These are phyloP conservation scores for Lithophane semibrunnea DNA, from an alignment of 2,888 invertebrate genomes.

Conservation along the genomic window DNA sequence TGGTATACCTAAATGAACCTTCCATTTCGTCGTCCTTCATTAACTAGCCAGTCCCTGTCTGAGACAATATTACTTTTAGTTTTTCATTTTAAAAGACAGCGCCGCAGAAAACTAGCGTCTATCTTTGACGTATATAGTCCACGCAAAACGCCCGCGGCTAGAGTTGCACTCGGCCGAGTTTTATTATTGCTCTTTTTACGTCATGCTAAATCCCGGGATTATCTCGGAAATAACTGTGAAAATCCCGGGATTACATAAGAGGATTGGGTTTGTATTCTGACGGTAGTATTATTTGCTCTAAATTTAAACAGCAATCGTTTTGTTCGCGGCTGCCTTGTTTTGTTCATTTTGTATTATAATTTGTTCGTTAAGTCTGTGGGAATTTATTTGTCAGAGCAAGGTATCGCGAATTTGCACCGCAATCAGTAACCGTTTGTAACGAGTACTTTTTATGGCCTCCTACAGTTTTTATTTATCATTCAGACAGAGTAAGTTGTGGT, in stretches of 20 bases:
- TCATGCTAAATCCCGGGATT: slow-evolving; percentile 51
- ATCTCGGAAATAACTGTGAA: slow-evolving; percentile 49
- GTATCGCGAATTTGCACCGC: background rate
- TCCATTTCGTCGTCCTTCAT: slow-evolving; percentile 12
- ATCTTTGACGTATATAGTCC: slow-evolving; percentile 22
- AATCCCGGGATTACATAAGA: slow-evolving; percentile 56
- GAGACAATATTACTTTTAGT: slow-evolving; percentile 16
- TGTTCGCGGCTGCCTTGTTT: slow-evolving; percentile 1
- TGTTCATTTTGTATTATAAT: slow-evolving; percentile 17
- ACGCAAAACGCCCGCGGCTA: slow-evolving; percentile 20
- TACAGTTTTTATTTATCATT: background rate
- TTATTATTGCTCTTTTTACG: slow-evolving; percentile 58
- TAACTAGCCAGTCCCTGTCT: slow-evolving; percentile 15
- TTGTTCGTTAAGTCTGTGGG: background rate
- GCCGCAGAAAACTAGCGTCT: slow-evolving; percentile 15
- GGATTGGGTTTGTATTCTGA: slow-evolving; percentile 51
- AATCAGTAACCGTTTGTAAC: background rate
- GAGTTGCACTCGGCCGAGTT: slow-evolving; percentile 52
- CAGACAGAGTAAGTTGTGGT: background rate
- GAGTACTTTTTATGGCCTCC: background rate
- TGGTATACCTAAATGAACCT: too few relatives aligned
- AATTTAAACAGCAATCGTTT: slow-evolving; percentile 36
- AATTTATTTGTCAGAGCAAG: background rate
- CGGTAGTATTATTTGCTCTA: slow-evolving; percentile 31
- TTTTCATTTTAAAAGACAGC: slow-evolving; percentile 11